phyloP scores from a whole-genome alignment of 2,888 invertebrate species.

The Zhuqinia jingwanae region DNA sequence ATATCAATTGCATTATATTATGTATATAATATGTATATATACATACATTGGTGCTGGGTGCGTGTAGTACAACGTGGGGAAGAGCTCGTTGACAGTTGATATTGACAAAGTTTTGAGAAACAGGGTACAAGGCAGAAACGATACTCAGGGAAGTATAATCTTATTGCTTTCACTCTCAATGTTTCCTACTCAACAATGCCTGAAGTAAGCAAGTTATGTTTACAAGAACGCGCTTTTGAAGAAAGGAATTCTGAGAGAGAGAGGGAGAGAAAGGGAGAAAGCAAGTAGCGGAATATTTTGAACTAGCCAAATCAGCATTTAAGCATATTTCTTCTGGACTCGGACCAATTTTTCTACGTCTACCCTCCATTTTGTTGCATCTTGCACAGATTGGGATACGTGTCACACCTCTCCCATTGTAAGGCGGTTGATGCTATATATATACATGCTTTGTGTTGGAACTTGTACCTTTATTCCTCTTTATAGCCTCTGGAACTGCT shows the following conservation, averaged over 20 bases:
- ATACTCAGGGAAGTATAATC: not conserved
- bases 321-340: slow-evolving; percentile 73
- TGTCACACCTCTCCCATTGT: slow-evolving; percentile 72
- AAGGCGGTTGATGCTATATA: slow-evolving; percentile 26
- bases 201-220: no score
- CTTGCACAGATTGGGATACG: slow-evolving; percentile 74
- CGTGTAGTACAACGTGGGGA: not conserved
- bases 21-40: slow-evolving; percentile 17
- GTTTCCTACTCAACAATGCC: no score
- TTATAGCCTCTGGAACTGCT: slow-evolving; percentile 66
- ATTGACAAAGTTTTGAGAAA: slow-evolving; percentile 35
- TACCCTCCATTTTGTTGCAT: slow-evolving; percentile 73
- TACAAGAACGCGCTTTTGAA: not conserved
- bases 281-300: slow-evolving; percentile 36
- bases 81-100: slow-evolving; percentile 40
- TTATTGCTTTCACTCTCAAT: slow-evolving; percentile 15
- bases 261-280: slow-evolving; percentile 30
- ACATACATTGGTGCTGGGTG: not conserved
- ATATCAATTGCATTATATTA: no score
- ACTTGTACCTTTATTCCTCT: slow-evolving; percentile 54
- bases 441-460: slow-evolving; percentile 24
- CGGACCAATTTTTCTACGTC: slow-evolving; percentile 78
- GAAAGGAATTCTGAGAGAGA: no score
- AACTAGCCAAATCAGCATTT: slow-evolving; percentile 77
- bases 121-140: not conserved